Evolutionary conservation across 2,113 vertebrate genomes (phyloP).

Genomic region (Salvator merianae): DNA sequence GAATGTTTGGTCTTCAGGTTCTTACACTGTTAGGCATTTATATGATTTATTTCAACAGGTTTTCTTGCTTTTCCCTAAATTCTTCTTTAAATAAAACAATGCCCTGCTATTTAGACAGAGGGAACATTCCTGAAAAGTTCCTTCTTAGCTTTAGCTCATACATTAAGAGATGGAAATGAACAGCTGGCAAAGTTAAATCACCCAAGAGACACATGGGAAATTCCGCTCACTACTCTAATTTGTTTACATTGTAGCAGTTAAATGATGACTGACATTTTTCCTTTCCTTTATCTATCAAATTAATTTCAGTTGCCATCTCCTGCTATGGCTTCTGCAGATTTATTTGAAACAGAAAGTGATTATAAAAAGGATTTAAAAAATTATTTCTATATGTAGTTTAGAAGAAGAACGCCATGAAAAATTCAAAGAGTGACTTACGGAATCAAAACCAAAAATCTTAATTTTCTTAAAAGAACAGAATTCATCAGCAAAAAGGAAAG

Average conservation of each 20-base stretch:
- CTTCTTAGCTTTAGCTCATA: slow-evolving; percentile 47
- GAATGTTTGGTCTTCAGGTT: neutral
- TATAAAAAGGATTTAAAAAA: neutral
- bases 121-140: slow-evolving; percentile 44
- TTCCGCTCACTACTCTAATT: slow-evolving; percentile 24
- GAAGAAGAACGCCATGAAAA: neutral
- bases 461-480: neutral
- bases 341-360: neutral
- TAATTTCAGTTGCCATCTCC: neutral
- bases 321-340: neutral
- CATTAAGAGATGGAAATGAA: slow-evolving; percentile 56
- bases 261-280: neutral
- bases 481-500: neutral
- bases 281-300: neutral
- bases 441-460: neutral
- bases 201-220: neutral
- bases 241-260: slow-evolving; percentile 35
- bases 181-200: slow-evolving; percentile 56
- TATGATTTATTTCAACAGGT: slow-evolving; percentile 21
- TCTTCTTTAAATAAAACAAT: slow-evolving; percentile 34
- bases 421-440: too few species aligned
- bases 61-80: slow-evolving; percentile 2
- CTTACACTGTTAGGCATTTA: slow-evolving; percentile 22
- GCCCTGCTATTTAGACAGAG: slow-evolving; percentile 43
- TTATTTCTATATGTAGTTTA: neutral